Base-by-base conservation (phyloP, 64 coral and sea anemone genomes). In the Dendrophyllia cribrosa region DNA sequence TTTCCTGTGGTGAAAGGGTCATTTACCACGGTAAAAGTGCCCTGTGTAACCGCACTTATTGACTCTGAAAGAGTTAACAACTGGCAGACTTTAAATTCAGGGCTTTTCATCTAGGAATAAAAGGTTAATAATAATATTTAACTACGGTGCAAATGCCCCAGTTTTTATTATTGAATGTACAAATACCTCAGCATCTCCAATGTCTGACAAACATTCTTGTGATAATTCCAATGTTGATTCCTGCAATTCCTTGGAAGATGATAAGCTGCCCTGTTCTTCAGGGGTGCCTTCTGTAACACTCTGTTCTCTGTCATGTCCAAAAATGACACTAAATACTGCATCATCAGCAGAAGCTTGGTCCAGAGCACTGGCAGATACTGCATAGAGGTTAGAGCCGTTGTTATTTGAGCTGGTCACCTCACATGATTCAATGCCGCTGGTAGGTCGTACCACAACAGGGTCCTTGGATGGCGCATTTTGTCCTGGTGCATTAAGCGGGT, bases 151-250 rank as follows among this genome's bases (percentile, higher is more conserved):
- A 1, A 1, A 34, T 34, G 34, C 34, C 34, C 34, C 34, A 34
- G 34, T 34, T 34, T 34, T 34, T 34, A 34, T 34, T 34, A 34
- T 34, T 34, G 34, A 34, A 34, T 34, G 34, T 34, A 34, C 34
- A 34, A 34, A 34, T 34, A 84, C 80, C 60, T 68, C 80, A 7
- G 6, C 80, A 84, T 84, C 80, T 84, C 62, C 80, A 66, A 84
- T 84, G 21, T 84, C 80, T 49, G 60, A 51, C 4, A 84, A 43
- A 12, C 61, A 68, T 64, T 63, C 47, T 12, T 84, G 60, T 9
- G 80, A 5, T n/a, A 84, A 52, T 51, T 67, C 80, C 3, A 84
- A 68, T 51, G 44, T 12, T 50, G 80, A n/a, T 49, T 84, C 80
- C 19, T 48, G 80, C 7, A 82, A 20, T 19, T 82, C 78, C 17